These are phyloP conservation scores for Phylloscopus trochilus DNA, from an alignment of 2,113 vertebrate genomes.

Conservation along the genomic window DNA sequence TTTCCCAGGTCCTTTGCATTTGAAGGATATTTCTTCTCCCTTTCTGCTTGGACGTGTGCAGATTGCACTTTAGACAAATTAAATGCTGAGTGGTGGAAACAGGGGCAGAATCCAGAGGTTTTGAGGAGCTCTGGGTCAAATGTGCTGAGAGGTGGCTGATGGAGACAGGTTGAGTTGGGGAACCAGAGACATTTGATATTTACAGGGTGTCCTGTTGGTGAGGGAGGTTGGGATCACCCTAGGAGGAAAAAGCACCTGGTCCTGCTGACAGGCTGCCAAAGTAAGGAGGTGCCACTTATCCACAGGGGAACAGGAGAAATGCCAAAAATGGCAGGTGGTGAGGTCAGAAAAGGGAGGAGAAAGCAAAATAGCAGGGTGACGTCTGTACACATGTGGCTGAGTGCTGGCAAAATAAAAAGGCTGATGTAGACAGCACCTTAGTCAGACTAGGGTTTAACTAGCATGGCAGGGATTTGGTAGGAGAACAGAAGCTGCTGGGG, in stretches of 20 bases:
- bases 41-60: not conserved
- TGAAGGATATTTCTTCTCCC: not conserved
- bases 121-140: not conserved
- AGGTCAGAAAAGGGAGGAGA: not conserved
- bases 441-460: not conserved
- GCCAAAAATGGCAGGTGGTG: not conserved
- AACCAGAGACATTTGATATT: not conserved
- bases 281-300: not conserved
- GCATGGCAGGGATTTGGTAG: not conserved
- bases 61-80: not conserved
- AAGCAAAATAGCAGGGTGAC: not conserved
- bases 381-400: not conserved
- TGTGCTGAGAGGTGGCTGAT: not conserved
- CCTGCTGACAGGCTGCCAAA: not conserved
- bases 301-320: not conserved
- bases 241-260: not conserved
- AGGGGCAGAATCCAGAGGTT: not conserved
- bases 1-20: constrained; percentile 23
- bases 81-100: not conserved
- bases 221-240: not conserved
- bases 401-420: not conserved
- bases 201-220: rapidly evolving
- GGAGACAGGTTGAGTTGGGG: not conserved
- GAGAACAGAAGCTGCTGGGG: not conserved
- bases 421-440: not conserved